Percentiles rank a stretch among this genome's conserved stretches.
These are phyloP conservation scores for Chymomyza procnemis DNA, from an alignment of 2,888 invertebrate genomes.

Conservation along the genomic window DNA sequence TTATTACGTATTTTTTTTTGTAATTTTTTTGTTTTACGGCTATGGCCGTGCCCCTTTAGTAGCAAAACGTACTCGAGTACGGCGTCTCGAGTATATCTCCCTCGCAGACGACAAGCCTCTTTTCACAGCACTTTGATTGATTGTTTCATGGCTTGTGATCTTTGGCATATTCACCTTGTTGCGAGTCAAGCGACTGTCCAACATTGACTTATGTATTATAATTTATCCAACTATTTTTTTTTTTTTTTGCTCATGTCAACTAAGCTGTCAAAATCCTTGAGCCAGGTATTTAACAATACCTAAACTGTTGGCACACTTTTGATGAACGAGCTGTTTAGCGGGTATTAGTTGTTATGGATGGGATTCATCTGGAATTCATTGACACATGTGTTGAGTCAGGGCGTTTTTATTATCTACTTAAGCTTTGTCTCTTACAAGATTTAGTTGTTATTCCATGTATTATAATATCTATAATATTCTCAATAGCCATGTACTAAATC, in stretches of 20 bases:
- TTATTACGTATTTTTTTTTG: constrained; percentile 15
- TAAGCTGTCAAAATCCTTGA: constrained; percentile 47
- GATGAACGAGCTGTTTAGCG: constrained; percentile 48
- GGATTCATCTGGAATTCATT: neutral
- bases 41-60: neutral
- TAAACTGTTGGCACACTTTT: constrained; percentile 44
- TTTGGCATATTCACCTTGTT: constrained; percentile 63
- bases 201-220: neutral
- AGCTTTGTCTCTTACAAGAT: neutral
- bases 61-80: neutral
- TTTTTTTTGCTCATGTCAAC: constrained; percentile 38
- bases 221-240: too few species aligned
- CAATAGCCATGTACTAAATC: constrained; percentile 56
- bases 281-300: constrained; percentile 18
- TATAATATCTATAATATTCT: constrained; percentile 5
- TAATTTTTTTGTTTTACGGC: neutral
- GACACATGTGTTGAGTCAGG: too few species aligned
- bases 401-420: neutral
- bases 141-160: constrained; percentile 69
- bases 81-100: neutral
- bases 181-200: constrained; percentile 24
- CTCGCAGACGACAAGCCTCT: constrained; percentile 50
- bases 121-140: constrained; percentile 60
- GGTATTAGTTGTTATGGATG: constrained; percentile 20
- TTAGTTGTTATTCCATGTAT: neutral